Conservation (phyloP, 2,113 vertebrate genomes). For the Mesembrinibis cayennensis region DNA sequence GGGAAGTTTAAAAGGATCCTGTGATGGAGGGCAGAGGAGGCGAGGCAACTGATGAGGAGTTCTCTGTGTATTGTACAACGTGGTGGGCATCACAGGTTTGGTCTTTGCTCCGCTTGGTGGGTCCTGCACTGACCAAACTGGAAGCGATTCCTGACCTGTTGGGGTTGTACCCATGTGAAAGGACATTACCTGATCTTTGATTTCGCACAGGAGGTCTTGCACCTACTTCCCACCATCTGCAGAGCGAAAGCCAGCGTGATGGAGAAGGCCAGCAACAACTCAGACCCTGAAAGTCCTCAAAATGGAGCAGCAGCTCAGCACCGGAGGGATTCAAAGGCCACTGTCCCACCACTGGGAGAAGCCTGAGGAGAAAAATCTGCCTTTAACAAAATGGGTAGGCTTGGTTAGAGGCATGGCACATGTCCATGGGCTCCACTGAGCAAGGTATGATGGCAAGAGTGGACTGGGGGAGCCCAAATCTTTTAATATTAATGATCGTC, state of each 20-base stretch:
- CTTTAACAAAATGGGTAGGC: not conserved
- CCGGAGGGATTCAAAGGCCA: not conserved
- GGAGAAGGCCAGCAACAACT: not conserved
- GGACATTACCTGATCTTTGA: not conserved
- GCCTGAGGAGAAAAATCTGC: not conserved
- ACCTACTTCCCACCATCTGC: not conserved
- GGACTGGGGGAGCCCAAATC: not conserved
- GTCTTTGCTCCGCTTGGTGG: not conserved
- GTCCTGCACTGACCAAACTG: not conserved
- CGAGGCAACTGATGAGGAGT: not conserved
- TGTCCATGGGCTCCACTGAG: not conserved
- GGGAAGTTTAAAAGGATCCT: not conserved
- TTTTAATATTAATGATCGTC: not conserved
- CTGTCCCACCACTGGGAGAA: rapidly evolving
- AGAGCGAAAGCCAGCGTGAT: rapidly evolving
- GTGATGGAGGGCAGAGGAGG: not conserved
- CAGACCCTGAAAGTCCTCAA: not conserved
- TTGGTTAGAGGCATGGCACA: not conserved
- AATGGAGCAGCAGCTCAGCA: not conserved
- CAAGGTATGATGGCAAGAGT: not conserved
- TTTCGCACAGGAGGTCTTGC: not conserved
- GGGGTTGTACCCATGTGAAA: not conserved
- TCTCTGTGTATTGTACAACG: not conserved
- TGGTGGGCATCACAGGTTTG: not conserved
- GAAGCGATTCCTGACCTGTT: not conserved